These are phyloP conservation scores for Alligator mississippiensis DNA, from an alignment of 2,113 vertebrate genomes.

Conservation along the genomic window DNA sequence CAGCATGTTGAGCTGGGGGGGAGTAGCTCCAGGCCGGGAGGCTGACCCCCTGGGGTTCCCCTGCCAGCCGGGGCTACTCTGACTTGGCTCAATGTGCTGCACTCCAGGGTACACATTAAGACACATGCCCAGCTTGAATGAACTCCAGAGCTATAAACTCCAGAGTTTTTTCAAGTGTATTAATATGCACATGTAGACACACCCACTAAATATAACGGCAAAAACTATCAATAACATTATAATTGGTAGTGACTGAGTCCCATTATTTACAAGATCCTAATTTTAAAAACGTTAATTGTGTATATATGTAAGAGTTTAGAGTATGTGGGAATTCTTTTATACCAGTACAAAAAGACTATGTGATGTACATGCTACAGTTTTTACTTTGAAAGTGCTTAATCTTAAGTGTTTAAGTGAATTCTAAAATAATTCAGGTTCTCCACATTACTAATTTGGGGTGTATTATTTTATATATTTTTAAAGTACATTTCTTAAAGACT, in stretches of 20 bases:
- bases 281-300: not conserved
- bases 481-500: not conserved
- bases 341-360: not conserved
- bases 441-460: not conserved
- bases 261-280: not conserved
- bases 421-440: not conserved
- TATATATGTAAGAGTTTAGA: not conserved
- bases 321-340: not conserved
- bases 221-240: not conserved
- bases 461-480: accelerated
- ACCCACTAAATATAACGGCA: not conserved
- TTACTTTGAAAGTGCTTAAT: not conserved
- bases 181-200: too few relatives aligned
- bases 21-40: too few relatives aligned
- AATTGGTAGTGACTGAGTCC: too few relatives aligned
- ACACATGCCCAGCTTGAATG: too few relatives aligned
- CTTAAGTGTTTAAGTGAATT: not conserved
- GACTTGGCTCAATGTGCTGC: too few relatives aligned
- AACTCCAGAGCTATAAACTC: too few relatives aligned
- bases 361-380: accelerated
- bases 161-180: too few relatives aligned
- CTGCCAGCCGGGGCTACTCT: too few relatives aligned
- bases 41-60: too few relatives aligned
- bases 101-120: too few relatives aligned
- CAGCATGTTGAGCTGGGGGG: too few relatives aligned